Evolutionary conservation across 2,888 invertebrate species (phyloP).

Genomic region (Andrena camellia): DNA sequence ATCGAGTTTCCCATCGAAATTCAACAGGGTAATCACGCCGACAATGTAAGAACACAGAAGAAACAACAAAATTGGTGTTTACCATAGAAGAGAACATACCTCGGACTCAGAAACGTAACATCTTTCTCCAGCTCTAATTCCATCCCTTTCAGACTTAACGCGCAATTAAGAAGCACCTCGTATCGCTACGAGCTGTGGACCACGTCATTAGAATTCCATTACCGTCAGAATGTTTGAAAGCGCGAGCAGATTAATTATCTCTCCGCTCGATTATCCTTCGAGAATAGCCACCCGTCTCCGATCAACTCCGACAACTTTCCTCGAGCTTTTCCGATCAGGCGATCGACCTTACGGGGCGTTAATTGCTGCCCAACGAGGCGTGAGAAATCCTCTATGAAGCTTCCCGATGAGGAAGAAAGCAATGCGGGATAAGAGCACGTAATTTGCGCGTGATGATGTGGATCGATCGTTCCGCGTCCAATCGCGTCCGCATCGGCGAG

Average conservation of each 20-base stretch:
- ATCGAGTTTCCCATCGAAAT: neutral
- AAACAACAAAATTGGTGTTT: no score
- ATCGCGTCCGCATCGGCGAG: conserved; percentile 17
- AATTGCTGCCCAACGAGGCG: conserved; percentile 8
- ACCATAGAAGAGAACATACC: no score
- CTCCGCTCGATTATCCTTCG: neutral
- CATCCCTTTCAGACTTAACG: no score
- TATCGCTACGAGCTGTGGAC: no score
- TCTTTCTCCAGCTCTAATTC: no score
- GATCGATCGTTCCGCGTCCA: conserved; percentile 2
- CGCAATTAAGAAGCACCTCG: no score
- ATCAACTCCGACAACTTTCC: neutral
- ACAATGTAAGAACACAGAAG: no score
- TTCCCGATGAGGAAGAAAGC: conserved; percentile 17
- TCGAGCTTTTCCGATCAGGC: neutral
- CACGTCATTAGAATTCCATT: no score
- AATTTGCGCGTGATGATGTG: neutral
- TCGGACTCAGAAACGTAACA: no score
- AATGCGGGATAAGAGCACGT: conserved; percentile 11
- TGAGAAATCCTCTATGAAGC: neutral
- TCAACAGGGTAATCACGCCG: no score
- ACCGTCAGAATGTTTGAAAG: no score
- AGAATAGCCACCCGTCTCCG: neutral
- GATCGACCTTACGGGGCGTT: conserved; percentile 5
- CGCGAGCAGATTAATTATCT: neutral